phyloP scores from a whole-genome alignment of 2,113 vertebrate species.

The Pachycephala philippinensis region DNA sequence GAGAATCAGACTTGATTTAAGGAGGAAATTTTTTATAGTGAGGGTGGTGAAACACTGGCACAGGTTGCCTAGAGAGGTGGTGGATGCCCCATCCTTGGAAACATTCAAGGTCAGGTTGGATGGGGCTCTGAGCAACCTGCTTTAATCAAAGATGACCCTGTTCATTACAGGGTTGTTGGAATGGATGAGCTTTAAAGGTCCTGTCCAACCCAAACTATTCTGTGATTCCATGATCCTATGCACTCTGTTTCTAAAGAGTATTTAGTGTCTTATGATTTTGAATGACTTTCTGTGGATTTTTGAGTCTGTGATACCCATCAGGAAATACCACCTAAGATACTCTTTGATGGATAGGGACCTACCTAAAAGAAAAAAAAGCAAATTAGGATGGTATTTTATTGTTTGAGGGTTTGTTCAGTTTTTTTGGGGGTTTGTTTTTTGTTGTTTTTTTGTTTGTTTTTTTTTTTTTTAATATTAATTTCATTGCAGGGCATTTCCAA shows the following conservation, averaged over 20 bases:
- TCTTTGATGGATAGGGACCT: background rate
- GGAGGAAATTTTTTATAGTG: background rate
- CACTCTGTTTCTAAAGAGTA: background rate
- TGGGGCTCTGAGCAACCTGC: background rate
- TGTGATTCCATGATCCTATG: background rate
- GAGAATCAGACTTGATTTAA: background rate
- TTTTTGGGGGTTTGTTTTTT: background rate
- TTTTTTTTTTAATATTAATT: background rate
- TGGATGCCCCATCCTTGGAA: background rate
- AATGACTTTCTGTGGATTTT: background rate
- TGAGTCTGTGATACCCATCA: background rate
- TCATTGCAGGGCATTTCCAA: slow-evolving; percentile 5
- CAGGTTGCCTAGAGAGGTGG: background rate
- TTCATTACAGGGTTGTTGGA: background rate
- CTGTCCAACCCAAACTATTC: background rate
- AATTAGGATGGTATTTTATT: background rate
- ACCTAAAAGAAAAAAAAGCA: background rate
- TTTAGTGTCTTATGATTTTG: background rate
- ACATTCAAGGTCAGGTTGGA: background rate
- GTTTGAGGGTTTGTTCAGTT: background rate
- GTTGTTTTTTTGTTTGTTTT: background rate
- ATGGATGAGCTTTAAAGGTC: background rate
- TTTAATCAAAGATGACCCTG: background rate
- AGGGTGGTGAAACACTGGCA: background rate
- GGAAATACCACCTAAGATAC: background rate